Base-by-base conservation (phyloP, 2,888 invertebrate genomes). In the Sussaba pulchella region DNA sequence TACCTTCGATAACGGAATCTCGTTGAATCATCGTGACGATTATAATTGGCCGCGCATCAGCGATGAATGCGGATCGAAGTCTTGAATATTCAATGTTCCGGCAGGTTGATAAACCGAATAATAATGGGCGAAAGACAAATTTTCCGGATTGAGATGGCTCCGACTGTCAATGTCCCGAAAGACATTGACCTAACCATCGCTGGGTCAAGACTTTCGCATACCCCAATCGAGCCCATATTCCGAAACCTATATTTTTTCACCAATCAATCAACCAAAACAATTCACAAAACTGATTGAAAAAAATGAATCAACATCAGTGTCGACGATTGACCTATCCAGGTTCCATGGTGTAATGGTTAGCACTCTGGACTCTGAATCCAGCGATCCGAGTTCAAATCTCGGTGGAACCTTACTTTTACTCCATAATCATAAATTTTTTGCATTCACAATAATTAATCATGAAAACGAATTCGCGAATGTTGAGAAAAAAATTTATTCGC, bases 321-420 rank as follows among this genome's bases (percentile, higher is more conserved):
- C 2, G 6, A 19, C 0, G 2, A 9, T 1, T 12, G 3, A n/a
- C 3, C 43, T 21, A 57, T 74, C 47, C 45, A 47, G 83, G 81
- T 83, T 74, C 94, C 94, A 95, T 95, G 95, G 95, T 95, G 95
- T 95, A 95, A 95, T 94, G 95, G 95, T 95, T 94, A 95, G 95
- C 95, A 95, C 95, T 95, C 94, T 95, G 95, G 95, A 95, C 95
- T 95, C 94, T 95, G 95, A 95, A 95, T 95, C 95, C 95, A 95
- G 95, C 95, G 95, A 95, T 95, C 95, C 95, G 95, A 95, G 95
- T 95, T 95, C 95, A 95, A 95, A 94, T 95, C 95, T 95, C 95
- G 95, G 95, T 95, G 95, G 95, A 93, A 95, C 95, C 95, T 88
- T 21, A 21, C 17, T 47, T 61, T 72, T 78, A 64, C 63, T 64